Conservation (phyloP, 2,113 vertebrate genomes). For the Anser cygnoides region DNA sequence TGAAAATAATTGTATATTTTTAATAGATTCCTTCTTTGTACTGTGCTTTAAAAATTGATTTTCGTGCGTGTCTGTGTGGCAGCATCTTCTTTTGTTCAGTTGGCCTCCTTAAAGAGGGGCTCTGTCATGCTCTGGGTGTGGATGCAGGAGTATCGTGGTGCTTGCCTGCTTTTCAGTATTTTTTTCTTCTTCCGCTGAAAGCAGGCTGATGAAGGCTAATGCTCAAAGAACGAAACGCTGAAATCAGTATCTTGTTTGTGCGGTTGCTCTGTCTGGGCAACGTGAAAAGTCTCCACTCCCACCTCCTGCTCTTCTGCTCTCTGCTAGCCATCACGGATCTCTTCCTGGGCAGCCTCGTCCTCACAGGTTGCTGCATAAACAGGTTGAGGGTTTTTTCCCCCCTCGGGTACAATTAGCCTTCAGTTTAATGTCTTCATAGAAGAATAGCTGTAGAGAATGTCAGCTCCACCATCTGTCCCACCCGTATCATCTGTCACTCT, state of each 20-base stretch:
- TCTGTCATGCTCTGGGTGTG: background rate
- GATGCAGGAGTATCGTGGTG: background rate
- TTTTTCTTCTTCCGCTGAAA: background rate
- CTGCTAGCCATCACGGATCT: background rate
- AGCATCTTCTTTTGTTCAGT: background rate
- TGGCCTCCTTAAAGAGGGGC: background rate
- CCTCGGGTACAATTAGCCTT: background rate
- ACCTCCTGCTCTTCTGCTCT: background rate
- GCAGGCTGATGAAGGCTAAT: background rate
- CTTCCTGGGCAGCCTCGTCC: background rate
- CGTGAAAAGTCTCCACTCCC: background rate
- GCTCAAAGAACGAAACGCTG: background rate
- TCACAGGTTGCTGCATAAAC: background rate
- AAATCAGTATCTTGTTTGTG: background rate
- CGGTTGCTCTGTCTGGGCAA: background rate
- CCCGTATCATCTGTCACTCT: constrained; percentile 27
- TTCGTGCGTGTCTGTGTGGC: background rate
- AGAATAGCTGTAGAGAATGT: background rate
- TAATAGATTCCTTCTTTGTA: background rate
- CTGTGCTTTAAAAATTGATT: background rate
- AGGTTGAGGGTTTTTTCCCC: background rate
- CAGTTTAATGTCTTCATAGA: constrained; percentile 23
- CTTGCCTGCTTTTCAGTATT: background rate
- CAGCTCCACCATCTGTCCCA: constrained; percentile 52
- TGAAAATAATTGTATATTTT: background rate